Evolutionary conservation across 2,888 invertebrate genomes (phyloP), one percentile per base, ranked within the genome.

Genomic region (Oligia strigilis): DNA sequence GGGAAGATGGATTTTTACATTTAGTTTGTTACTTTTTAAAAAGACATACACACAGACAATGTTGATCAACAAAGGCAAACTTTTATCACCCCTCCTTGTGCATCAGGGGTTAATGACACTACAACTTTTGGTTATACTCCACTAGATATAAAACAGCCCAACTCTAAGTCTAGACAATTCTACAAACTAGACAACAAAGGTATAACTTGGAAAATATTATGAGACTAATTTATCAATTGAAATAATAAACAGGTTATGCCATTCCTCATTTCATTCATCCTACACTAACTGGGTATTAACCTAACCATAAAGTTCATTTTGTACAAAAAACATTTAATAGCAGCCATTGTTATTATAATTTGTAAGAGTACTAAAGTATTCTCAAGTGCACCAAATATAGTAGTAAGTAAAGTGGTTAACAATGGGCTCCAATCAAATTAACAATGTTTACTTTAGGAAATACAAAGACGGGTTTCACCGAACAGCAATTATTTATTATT

Each of bases 111-210:
- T 19, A 46, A 55, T 82, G 36, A 40, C 29, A 58, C 14, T 43
- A 6, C 52, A 14, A 17, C 6, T 23, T 4, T 52, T 55, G 14
- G 40, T 8, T 23, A 9, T 14, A n/a, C 14, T 55, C 60, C 14
- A 81, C 11, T 55, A 36, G 14, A 11, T 11, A 46, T 9, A n/a
- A 62, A 8, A 14, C 3, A 29, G 0, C 1, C 1, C 8, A 58
- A 40, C 3, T 58, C 1, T 3, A 64, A n/a, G 3, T 40, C 29
- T 36, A 17, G n/a, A 5, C n/a, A 19, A 17, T 67, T 72, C 36
- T 46, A 52, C 0, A 65, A 19, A 8, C 49, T 4, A 81, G 71
- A 72, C 36, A 71, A 84, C 55, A 82, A 82, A 74, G 65, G 36
- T 40, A 14, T 65, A 62, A 17, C 36, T 83, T 29, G 2, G 5